phyloP scores from a whole-genome alignment of 1,140 invertebrate genomes.

The Anthonomus grandis region DNA sequence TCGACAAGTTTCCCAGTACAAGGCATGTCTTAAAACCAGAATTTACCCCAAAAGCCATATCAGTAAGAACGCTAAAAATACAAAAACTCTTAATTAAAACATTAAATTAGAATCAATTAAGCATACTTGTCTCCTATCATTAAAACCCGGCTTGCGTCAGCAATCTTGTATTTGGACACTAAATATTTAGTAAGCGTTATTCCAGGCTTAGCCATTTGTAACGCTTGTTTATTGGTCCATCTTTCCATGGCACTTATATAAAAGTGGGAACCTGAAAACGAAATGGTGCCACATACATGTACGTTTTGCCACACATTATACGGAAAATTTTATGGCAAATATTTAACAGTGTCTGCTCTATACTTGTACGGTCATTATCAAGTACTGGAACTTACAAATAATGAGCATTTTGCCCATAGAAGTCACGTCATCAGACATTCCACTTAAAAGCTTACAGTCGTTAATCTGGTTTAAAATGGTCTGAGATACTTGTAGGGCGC shows the following conservation, averaged over 20 bases:
- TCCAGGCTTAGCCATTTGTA: constrained; percentile 1
- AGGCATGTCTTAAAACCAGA: constrained; percentile 10
- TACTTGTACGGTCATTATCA: no score
- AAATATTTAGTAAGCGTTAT: background rate
- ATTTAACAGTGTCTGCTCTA: no score
- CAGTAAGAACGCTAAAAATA: constrained; percentile 6
- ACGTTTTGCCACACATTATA: no score
- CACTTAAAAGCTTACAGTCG: constrained; percentile 1
- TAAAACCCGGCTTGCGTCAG: background rate
- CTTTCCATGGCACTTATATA: constrained; percentile 4
- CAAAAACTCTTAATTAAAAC: background rate
- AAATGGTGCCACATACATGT: no score
- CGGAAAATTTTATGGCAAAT: no score
- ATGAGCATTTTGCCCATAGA: background rate
- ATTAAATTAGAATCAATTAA: background rate
- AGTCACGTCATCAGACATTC: background rate
- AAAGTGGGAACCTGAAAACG: background rate
- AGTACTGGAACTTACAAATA: no score
- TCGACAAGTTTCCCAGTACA: background rate
- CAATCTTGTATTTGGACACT: constrained; percentile 1
- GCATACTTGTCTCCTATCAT: constrained; percentile 13
- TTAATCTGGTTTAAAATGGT: constrained; percentile 5
- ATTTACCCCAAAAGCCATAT: constrained; percentile 6
- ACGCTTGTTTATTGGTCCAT: background rate
- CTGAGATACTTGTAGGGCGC: constrained; percentile 1